Evolutionary conservation across 2,113 vertebrate species (phyloP).

Genomic region (Murina feae): DNA sequence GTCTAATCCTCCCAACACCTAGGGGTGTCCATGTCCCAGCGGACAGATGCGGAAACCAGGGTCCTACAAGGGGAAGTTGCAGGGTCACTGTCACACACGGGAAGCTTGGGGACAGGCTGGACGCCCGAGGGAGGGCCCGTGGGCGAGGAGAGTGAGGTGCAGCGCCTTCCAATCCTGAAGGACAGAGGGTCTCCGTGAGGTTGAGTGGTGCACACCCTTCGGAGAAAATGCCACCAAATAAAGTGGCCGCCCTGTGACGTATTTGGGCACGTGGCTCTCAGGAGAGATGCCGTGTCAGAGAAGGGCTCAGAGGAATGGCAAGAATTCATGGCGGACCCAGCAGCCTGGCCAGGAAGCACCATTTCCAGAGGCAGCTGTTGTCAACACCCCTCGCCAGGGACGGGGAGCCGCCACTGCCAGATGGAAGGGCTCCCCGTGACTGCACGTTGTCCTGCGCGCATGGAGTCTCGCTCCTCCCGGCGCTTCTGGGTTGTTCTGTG

Average conservation of each 20-base stretch:
- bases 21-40: accelerated
- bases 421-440: too few relatives aligned
- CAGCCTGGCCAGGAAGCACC: too few relatives aligned
- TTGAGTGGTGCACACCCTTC: accelerated
- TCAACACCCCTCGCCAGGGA: background rate
- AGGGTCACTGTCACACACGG: accelerated
- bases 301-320: background rate
- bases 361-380: accelerated
- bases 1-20: background rate
- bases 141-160: background rate
- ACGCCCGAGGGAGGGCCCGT: background rate
- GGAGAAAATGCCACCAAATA: background rate
- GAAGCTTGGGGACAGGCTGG: background rate
- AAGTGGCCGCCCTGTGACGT: too few relatives aligned
- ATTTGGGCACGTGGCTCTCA: background rate
- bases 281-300: background rate
- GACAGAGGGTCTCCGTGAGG: background rate
- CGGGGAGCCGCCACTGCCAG: accelerated
- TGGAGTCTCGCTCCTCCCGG: background rate
- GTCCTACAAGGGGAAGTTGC: background rate
- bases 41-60: background rate
- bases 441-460: accelerated
- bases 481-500: background rate
- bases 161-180: background rate
- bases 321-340: background rate